A percentile compares a stretch with the other conserved stretches of the same genome.
These are phyloP conservation scores for Vannuccia rotundouncinata DNA, from an alignment of 2,888 invertebrate species.

Conservation along the genomic window DNA sequence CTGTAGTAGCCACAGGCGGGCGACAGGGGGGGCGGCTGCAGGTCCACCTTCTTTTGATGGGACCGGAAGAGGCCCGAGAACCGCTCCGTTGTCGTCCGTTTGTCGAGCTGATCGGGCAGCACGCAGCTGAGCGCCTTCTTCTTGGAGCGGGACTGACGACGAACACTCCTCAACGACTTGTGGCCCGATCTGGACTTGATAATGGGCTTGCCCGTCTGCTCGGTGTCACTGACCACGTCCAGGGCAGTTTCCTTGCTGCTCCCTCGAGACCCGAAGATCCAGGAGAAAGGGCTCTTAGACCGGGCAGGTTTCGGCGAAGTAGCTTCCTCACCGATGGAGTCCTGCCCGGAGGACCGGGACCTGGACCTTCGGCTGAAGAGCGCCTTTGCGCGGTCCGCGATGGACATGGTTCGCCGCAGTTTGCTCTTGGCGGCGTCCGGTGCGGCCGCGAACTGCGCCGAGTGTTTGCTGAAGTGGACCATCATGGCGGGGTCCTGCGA, in stretches of 20 bases:
- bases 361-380: background rate
- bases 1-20: background rate
- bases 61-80: background rate
- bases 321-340: background rate
- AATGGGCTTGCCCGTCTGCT: background rate
- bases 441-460: background rate
- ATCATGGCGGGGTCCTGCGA: background rate
- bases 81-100: background rate
- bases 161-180: background rate
- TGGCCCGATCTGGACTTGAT: background rate
- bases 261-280: background rate
- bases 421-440: background rate
- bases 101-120: background rate
- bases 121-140: background rate
- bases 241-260: background rate
- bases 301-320: background rate
- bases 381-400: background rate
- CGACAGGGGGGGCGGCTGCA: no score
- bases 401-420: background rate
- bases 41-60: background rate
- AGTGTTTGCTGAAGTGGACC: background rate
- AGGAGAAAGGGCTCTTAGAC: slow-evolving; percentile 12
- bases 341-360: background rate
- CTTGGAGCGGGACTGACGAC: background rate
- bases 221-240: background rate